phyloP scores from a whole-genome alignment of 2,888 invertebrate genomes.

The Crepidodera aurea region DNA sequence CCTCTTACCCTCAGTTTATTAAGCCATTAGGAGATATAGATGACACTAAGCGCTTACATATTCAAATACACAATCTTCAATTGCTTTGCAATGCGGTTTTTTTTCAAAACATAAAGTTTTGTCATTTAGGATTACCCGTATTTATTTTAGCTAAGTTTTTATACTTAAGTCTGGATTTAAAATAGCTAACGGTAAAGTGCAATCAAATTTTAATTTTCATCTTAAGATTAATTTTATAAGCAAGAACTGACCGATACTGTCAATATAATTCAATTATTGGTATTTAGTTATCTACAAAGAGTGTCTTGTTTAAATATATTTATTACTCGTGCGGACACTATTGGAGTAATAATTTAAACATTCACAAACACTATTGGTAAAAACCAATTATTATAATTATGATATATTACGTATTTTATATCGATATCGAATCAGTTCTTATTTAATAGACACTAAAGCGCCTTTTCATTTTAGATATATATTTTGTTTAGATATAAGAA shows the following conservation, averaged over 20 bases:
- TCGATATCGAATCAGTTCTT: too few relatives aligned
- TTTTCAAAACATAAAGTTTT: constrained; percentile 23
- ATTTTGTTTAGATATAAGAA: constrained; percentile 30
- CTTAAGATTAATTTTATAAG: constrained; percentile 28
- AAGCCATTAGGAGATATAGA: constrained; percentile 61
- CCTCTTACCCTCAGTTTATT: constrained; percentile 37
- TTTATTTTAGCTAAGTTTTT: constrained; percentile 33
- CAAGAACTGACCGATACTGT: constrained; percentile 20
- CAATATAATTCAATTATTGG: neutral
- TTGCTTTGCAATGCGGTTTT: constrained; percentile 23
- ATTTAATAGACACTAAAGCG: neutral
- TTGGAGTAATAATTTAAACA: constrained; percentile 1
- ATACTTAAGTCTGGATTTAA: constrained; percentile 35
- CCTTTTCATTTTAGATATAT: constrained; percentile 29
- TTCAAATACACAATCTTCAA: constrained; percentile 30
- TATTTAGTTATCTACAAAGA: neutral
- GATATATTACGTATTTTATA: too few relatives aligned
- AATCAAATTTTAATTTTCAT: constrained; percentile 32
- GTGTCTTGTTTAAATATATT: neutral
- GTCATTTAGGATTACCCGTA: constrained; percentile 31
- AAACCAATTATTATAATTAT: too few relatives aligned
- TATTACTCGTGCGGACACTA: constrained; percentile 3
- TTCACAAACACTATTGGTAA: too few relatives aligned
- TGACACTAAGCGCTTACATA: constrained; percentile 50
- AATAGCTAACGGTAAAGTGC: constrained; percentile 34